These are phyloP conservation scores for Cirrhinus molitorella DNA, from an alignment of 2,797 vertebrate genomes.

Conservation along the genomic window DNA sequence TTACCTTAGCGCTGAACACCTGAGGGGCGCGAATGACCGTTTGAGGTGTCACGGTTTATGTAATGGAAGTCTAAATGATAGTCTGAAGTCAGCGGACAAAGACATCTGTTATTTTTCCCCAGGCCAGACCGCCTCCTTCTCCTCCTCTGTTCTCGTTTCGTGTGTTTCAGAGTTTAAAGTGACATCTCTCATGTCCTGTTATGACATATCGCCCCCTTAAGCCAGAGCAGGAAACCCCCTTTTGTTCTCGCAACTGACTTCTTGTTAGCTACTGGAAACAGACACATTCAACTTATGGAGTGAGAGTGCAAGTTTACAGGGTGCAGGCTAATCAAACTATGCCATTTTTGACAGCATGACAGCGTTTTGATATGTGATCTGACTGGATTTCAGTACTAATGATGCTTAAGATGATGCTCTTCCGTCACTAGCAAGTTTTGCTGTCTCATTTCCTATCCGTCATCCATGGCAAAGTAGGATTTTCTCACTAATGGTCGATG, in stretches of 20 bases:
- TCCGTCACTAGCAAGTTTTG: slow-evolving; percentile 32
- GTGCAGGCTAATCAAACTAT: neutral
- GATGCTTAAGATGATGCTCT: neutral
- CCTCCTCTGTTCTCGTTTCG: slow-evolving; percentile 26
- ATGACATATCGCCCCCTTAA: slow-evolving; percentile 55
- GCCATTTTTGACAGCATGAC: slow-evolving; percentile 18
- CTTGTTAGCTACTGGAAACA: slow-evolving; percentile 10
- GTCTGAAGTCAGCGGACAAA: slow-evolving; percentile 48
- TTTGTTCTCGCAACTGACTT: slow-evolving; percentile 12
- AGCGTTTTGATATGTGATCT: slow-evolving; percentile 21
- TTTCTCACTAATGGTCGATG: neutral
- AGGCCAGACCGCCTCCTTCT: slow-evolving; percentile 49
- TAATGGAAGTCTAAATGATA: slow-evolving; percentile 57
- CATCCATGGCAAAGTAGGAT: slow-evolving; percentile 24
- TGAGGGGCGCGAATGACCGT: slow-evolving; percentile 24
- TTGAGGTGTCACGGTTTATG: slow-evolving; percentile 48
- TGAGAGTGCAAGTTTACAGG: slow-evolving; percentile 1
- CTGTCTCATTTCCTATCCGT: slow-evolving; percentile 56
- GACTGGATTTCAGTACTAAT: neutral
- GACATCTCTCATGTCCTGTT: slow-evolving; percentile 52
- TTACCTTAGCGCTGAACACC: slow-evolving; percentile 27
- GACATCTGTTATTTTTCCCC: slow-evolving; percentile 60
- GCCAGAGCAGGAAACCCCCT: slow-evolving; percentile 51
- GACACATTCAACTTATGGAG: neutral
- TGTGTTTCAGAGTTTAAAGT: slow-evolving; percentile 31